These are phyloP conservation scores for Philopotamus ludificatus DNA, from an alignment of 1,140 invertebrate species.

Conservation along the genomic window DNA sequence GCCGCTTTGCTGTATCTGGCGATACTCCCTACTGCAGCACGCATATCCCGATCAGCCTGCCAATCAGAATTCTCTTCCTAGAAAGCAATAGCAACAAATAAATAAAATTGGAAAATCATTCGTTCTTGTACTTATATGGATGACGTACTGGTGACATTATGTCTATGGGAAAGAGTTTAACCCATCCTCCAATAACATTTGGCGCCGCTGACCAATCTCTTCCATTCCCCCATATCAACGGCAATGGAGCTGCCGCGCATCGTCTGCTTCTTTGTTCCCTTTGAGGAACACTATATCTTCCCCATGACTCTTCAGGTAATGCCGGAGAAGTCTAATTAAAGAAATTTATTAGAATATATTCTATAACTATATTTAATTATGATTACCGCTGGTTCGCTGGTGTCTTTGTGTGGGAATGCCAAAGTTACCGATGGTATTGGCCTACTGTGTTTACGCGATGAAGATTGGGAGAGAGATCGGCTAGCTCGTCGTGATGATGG, in stretches of 20 bases:
- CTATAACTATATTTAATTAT: not conserved
- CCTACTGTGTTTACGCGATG: conserved; percentile 42
- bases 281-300: conserved; percentile 42
- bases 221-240: conserved; percentile 60
- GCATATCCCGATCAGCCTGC: conserved; percentile 46
- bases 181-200: conserved; percentile 61
- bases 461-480: conserved; percentile 1
- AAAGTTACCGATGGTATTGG: conserved; percentile 44
- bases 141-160: not conserved
- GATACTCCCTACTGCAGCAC: conserved; percentile 47
- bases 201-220: conserved; percentile 59
- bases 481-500: not conserved
- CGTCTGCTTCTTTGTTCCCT: conserved; percentile 42
- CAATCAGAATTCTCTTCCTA: conserved; percentile 45
- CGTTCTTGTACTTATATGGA: not conserved
- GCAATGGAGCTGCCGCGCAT: conserved; percentile 38
- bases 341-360: not conserved
- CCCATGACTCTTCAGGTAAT: conserved; percentile 6
- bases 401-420: conserved; percentile 43
- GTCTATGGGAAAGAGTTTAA: conserved; percentile 57
- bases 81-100: not conserved
- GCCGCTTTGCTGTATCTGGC: conserved; percentile 49
- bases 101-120: not conserved
- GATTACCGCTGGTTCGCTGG: conserved; percentile 41
- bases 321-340: too few species aligned